A percentile compares a stretch with the other conserved stretches of the same genome.
Conservation (phyloP, 2,797 vertebrate species). For the Leptoclinus maculatus region DNA sequence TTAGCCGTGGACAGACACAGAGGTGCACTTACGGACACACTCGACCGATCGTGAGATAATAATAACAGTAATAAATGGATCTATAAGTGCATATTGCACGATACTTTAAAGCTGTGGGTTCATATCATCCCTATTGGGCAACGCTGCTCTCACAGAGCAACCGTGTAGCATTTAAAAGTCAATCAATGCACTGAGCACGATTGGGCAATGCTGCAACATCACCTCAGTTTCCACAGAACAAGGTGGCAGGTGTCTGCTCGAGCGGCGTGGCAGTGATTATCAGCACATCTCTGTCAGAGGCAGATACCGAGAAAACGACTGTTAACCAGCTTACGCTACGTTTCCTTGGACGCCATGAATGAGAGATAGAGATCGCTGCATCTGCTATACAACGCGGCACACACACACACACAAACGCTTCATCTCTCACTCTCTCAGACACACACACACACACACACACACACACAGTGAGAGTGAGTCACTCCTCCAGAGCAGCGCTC, state of each 20-base stretch:
- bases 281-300: constrained; percentile 65
- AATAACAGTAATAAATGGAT: neutral
- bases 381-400: constrained; percentile 53
- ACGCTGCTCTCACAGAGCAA: neutral
- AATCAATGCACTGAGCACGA: constrained; percentile 24
- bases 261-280: constrained; percentile 55
- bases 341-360: constrained; percentile 75
- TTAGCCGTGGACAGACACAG: too few species aligned
- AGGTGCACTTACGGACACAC: neutral
- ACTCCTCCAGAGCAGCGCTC: constrained; percentile 79
- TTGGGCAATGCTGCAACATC: constrained; percentile 43
- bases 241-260: constrained; percentile 67
- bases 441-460: constrained; percentile 10
- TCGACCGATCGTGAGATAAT: too few species aligned
- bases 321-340: constrained; percentile 66
- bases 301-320: constrained; percentile 75
- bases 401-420: constrained; percentile 29
- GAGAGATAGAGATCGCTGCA: constrained; percentile 76
- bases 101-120: neutral
- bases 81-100: neutral
- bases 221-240: constrained; percentile 61
- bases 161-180: constrained; percentile 16
- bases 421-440: constrained; percentile 1
- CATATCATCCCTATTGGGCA: neutral
- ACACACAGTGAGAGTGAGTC: constrained; percentile 75